phyloP scores from a whole-genome alignment of 1,140 invertebrate species.

The Drosophila persimilis region DNA sequence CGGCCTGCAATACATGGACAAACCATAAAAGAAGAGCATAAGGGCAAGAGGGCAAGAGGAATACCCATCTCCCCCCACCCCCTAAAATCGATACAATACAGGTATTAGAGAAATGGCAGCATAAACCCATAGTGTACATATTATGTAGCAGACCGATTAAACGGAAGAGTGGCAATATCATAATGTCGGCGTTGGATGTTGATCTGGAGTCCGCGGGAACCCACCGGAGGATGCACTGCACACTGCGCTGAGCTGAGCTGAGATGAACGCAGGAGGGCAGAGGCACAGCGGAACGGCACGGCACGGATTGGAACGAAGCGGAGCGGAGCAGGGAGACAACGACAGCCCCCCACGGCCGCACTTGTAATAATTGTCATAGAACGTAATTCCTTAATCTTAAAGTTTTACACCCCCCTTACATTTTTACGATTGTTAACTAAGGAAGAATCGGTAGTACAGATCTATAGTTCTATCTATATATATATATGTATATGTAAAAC shows the following conservation, averaged over 20 bases:
- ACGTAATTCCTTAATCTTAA: conserved; percentile 73
- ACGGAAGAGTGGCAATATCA: conserved; percentile 27
- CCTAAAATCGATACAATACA: conserved; percentile 55
- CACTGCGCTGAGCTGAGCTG: conserved; percentile 43
- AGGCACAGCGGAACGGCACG: background rate
- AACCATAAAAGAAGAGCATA: conserved; percentile 46
- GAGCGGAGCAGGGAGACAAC: conserved; percentile 1
- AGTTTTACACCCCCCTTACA: conserved; percentile 59
- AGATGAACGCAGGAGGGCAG: conserved; percentile 19
- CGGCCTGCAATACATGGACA: conserved; percentile 69
- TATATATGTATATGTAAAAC: conserved; percentile 42
- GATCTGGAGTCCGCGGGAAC: background rate
- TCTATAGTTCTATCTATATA: conserved; percentile 32
- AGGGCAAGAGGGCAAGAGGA: background rate
- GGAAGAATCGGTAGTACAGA: conserved; percentile 62
- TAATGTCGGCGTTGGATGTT: conserved; percentile 15
- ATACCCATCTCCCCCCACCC: background rate
- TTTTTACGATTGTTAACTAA: conserved; percentile 76
- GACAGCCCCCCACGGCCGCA: conserved; percentile 28
- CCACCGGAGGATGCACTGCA: conserved; percentile 9
- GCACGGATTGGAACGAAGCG: background rate
- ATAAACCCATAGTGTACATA: conserved; percentile 47
- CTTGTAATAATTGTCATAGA: conserved; percentile 71
- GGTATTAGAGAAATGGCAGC: conserved; percentile 74
- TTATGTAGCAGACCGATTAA: conserved; percentile 24